phyloP scores from a whole-genome alignment of 2,797 vertebrate genomes.

The Sebastes dallii region DNA sequence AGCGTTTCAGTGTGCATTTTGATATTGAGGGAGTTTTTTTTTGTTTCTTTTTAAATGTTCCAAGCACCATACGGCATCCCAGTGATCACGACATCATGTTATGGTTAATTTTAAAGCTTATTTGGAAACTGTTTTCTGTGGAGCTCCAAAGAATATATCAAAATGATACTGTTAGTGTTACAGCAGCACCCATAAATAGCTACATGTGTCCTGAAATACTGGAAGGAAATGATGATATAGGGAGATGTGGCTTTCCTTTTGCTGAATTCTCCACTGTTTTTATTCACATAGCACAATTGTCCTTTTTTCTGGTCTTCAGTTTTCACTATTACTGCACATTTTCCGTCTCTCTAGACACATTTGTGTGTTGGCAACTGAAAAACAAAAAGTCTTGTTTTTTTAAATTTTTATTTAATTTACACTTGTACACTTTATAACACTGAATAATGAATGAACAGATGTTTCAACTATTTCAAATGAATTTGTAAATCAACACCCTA shows the following conservation, averaged over 20 bases:
- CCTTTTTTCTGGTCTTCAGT: too few species aligned
- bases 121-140: not conserved
- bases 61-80: not conserved
- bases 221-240: not conserved
- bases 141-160: not conserved
- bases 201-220: too few species aligned
- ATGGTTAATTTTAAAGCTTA: not conserved
- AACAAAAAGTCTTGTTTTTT: not conserved
- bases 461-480: not conserved
- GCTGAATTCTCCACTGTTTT: too few species aligned
- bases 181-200: not conserved
- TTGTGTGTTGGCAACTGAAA: not conserved
- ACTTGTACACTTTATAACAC: not conserved
- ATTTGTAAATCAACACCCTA: not conserved
- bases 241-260: too few species aligned
- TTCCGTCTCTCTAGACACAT: too few species aligned
- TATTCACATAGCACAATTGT: too few species aligned
- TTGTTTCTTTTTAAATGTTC: not conserved
- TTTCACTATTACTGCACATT: too few species aligned
- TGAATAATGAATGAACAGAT: not conserved
- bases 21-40: not conserved
- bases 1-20: not conserved
- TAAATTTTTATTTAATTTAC: not conserved
- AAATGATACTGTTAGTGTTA: not conserved
- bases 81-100: not conserved